These are phyloP conservation scores for Conus ventricosus DNA, from an alignment of 1,140 invertebrate species.

Conservation along the genomic window DNA sequence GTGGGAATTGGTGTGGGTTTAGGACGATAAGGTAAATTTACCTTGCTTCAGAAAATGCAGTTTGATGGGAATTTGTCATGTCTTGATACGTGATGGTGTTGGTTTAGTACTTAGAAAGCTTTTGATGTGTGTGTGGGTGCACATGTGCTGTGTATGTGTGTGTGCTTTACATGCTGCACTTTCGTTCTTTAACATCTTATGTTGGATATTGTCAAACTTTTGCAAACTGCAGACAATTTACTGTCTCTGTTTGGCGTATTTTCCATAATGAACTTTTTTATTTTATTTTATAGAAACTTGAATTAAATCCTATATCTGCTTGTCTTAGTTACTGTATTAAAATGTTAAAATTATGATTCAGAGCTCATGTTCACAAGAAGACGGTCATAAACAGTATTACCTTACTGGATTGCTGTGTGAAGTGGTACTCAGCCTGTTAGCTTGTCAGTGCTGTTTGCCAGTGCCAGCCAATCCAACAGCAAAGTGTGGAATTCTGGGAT, in stretches of 20 bases:
- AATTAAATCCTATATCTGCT: no score
- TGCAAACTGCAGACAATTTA: no score
- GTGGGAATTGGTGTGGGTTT: no score
- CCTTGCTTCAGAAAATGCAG: background rate
- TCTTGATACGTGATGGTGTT: no score
- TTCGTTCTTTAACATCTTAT: no score
- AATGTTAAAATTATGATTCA: background rate
- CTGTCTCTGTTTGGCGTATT: no score
- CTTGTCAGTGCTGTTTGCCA: background rate
- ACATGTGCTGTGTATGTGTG: no score
- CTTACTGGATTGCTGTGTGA: slow-evolving; percentile 3
- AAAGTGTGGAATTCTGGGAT: slow-evolving; percentile 19
- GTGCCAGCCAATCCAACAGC: background rate
- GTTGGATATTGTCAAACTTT: no score
- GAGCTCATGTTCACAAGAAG: background rate
- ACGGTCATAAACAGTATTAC: no score
- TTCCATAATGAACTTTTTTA: background rate
- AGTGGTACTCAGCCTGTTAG: background rate
- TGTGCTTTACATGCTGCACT: no score
- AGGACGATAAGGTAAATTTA: slow-evolving; percentile 85
- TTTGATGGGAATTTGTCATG: background rate
- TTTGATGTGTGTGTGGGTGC: background rate
- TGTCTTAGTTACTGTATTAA: background rate
- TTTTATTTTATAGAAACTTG: background rate
- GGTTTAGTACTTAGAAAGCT: background rate